A percentile compares a stretch with the other conserved stretches of the same genome.
Evolutionary conservation across 2,888 invertebrate species (phyloP).

Genomic region (Ophioninae sp.): DNA sequence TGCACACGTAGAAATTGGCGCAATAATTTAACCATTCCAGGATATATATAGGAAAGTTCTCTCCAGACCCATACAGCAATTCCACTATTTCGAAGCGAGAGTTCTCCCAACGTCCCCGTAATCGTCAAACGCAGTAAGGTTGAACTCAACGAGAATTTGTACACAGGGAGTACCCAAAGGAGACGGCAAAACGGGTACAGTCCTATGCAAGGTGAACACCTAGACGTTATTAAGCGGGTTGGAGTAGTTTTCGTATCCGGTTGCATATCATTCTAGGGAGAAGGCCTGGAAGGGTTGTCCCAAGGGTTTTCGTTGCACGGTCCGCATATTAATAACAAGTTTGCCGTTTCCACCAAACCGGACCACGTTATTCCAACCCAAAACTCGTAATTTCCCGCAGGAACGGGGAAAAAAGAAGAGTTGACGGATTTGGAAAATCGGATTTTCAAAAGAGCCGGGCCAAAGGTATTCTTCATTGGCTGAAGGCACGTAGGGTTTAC

Average conservation of each 20-base stretch:
- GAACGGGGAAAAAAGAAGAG: not conserved
- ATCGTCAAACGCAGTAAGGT: not conserved
- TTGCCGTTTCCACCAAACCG: conserved; percentile 19
- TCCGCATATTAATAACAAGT: conserved; percentile 49
- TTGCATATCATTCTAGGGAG: not conserved
- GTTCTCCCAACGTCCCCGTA: conserved; percentile 24
- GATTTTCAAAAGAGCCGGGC: not conserved
- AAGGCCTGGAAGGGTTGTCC: conserved; percentile 30
- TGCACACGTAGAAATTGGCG: conserved; percentile 54
- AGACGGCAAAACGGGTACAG: not conserved
- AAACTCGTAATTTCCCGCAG: conserved; percentile 18
- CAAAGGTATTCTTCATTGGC: not conserved
- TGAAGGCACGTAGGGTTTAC: not conserved
- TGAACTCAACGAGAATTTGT: conserved; percentile 1
- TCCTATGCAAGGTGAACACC: not conserved
- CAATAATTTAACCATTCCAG: conserved; percentile 56
- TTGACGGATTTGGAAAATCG: conserved; percentile 2
- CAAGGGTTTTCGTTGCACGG: conserved; percentile 21
- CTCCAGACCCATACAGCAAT: conserved; percentile 12
- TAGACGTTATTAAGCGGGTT: conserved; percentile 13
- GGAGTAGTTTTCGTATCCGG: conserved; percentile 22
- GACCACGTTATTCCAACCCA: conserved; percentile 13
- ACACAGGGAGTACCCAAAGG: not conserved
- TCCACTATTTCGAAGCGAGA: not conserved
- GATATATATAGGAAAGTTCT: not conserved